Percentiles rank a stretch among this genome's conserved stretches.
Conservation (phyloP, 2,797 vertebrate genomes). For the Schizopygopsis malacanthus region DNA sequence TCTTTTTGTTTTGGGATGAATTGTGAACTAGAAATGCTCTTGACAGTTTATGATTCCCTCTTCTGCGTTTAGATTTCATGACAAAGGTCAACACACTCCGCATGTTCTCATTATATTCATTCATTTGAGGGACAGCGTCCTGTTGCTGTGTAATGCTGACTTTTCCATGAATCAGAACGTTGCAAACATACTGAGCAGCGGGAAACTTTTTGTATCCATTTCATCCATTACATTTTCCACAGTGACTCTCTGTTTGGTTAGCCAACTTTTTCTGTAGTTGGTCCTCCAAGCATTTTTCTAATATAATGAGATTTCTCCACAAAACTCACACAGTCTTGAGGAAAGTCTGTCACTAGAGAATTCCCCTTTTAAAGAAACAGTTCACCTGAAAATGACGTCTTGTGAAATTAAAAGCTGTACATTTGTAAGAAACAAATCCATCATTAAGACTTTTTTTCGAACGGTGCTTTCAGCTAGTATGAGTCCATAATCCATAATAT, state of each 20-base stretch:
- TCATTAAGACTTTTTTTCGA: background rate
- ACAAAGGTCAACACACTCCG: background rate
- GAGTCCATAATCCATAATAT: background rate
- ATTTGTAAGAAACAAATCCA: background rate
- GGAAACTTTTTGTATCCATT: background rate
- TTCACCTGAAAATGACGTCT: background rate
- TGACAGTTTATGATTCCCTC: background rate
- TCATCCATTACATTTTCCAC: conserved; percentile 5
- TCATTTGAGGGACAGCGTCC: background rate
- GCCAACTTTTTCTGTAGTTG: conserved; percentile 15
- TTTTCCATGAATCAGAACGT: background rate
- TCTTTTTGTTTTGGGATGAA: no score
- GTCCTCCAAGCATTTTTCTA: background rate
- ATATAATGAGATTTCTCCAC: background rate
- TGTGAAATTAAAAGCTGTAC: background rate
- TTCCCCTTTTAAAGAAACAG: background rate
- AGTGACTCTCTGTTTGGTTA: conserved; percentile 19
- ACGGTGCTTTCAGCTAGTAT: background rate
- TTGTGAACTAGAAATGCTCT: background rate
- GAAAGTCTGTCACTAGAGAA: background rate
- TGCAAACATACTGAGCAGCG: background rate
- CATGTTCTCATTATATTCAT: conserved; percentile 2
- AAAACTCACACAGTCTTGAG: background rate
- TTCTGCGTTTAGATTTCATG: background rate
- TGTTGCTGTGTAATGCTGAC: background rate